A percentile compares a stretch with the other conserved stretches of the same genome.
These are phyloP conservation scores for Haliaeetus leucogaster DNA, from an alignment of 2,113 vertebrate species.

Conservation along the genomic window DNA sequence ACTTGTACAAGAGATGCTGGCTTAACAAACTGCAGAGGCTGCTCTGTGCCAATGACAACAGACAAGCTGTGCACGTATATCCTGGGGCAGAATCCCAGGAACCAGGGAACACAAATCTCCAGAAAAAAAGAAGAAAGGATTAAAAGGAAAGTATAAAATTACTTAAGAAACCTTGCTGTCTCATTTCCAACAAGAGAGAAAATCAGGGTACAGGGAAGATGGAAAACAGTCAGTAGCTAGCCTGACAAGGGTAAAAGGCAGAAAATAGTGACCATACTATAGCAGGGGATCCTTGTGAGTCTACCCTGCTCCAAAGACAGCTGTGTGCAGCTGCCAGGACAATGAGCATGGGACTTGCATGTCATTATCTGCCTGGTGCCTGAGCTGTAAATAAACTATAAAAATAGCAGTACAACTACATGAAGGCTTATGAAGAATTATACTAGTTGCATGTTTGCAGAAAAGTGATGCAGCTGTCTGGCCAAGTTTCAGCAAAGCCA, in stretches of 20 bases:
- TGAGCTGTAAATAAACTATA: neutral
- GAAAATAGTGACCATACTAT: neutral
- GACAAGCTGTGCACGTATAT: neutral
- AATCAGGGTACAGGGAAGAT: neutral
- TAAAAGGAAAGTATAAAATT: neutral
- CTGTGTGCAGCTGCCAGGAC: neutral
- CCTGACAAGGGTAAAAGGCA: neutral
- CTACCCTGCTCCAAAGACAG: neutral
- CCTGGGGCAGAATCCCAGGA: neutral
- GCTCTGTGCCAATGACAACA: neutral
- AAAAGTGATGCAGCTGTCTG: neutral
- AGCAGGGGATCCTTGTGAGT: no score
- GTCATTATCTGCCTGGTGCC: neutral
- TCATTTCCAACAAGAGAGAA: neutral
- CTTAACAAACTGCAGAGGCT: neutral
- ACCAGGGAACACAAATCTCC: neutral
- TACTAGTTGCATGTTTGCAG: neutral
- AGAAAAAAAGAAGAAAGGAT: fast-evolving
- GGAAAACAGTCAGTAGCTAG: neutral
- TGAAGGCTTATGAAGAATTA: neutral
- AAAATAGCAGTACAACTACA: neutral
- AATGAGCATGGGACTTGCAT: neutral
- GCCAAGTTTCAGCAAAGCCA: neutral
- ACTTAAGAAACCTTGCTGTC: neutral
- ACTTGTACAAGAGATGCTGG: neutral